A percentile compares a stretch with the other conserved stretches of the same genome.
Conservation (phyloP, 1,140 invertebrate genomes). For the Drosophila orosa region DNA sequence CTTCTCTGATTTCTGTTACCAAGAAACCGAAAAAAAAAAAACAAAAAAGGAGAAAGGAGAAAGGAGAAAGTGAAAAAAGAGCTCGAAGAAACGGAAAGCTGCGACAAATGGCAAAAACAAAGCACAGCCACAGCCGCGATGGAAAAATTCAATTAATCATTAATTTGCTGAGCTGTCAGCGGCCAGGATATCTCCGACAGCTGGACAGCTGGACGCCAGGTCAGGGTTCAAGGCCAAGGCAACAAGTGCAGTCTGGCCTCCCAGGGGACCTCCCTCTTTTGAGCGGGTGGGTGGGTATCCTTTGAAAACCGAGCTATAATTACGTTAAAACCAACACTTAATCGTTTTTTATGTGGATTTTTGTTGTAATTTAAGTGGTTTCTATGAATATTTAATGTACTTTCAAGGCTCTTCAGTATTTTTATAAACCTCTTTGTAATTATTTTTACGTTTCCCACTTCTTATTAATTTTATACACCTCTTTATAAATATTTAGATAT, state of each 20-base stretch:
- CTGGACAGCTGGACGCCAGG: background rate
- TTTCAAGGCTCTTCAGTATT: no score
- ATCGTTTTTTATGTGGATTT: background rate
- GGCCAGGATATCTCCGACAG: conserved; percentile 13
- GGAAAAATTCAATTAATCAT: conserved; percentile 69
- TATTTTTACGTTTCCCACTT: background rate
- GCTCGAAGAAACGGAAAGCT: background rate
- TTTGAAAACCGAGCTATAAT: background rate
- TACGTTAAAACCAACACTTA: background rate
- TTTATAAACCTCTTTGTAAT: no score
- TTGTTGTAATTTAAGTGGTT: no score
- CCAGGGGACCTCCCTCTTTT: background rate
- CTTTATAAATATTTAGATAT: no score
- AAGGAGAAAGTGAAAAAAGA: background rate
- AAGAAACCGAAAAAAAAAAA: background rate
- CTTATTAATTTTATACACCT: background rate
- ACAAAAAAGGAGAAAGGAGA: background rate
- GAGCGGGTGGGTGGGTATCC: background rate
- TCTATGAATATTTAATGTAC: no score
- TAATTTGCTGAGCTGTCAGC: conserved; percentile 61
- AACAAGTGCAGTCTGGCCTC: conserved; percentile 20
- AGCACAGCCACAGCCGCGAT: background rate
- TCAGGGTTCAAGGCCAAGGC: conserved; percentile 27
- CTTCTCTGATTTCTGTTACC: conserved; percentile 30
- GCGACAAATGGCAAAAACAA: conserved; percentile 10